Percentiles rank a stretch among this genome's conserved stretches.
These are phyloP conservation scores for Zophobas atratus DNA, from an alignment of 1,140 invertebrate genomes.

Conservation along the genomic window DNA sequence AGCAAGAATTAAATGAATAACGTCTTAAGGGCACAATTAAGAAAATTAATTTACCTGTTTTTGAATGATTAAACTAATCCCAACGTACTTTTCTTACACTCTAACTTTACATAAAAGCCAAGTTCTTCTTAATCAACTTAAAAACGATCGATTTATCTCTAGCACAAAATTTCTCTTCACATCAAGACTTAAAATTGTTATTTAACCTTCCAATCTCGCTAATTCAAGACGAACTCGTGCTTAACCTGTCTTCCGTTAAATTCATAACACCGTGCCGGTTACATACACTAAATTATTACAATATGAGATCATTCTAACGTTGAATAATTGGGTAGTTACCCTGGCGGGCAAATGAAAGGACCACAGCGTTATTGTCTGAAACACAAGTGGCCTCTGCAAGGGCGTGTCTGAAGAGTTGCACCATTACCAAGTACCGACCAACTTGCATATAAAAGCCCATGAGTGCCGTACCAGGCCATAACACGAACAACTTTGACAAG, in stretches of 20 bases:
- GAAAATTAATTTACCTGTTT: too few relatives aligned
- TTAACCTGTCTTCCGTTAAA: conserved; percentile 30
- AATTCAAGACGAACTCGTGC: conserved; percentile 26
- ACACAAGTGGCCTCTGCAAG: conserved; percentile 35
- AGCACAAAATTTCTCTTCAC: too few relatives aligned
- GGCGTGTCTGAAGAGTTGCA: conserved; percentile 41
- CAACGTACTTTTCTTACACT: too few relatives aligned
- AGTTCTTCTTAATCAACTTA: too few relatives aligned
- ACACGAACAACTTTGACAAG: conserved; percentile 19
- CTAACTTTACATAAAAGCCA: too few relatives aligned
- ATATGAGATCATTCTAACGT: conserved; percentile 40
- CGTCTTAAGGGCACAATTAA: too few relatives aligned
- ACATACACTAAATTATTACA: conserved; percentile 28
- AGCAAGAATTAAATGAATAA: too few relatives aligned
- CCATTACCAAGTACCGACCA: conserved; percentile 35
- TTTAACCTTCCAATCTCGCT: too few relatives aligned
- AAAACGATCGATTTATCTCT: too few relatives aligned
- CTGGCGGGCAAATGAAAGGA: conserved; percentile 42
- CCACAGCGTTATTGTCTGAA: conserved; percentile 37
- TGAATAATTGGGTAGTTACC: conserved; percentile 33
- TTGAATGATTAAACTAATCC: too few relatives aligned
- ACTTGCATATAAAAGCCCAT: conserved; percentile 31
- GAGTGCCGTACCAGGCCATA: conserved; percentile 21
- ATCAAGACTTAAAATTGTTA: too few relatives aligned
- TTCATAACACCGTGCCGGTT: conserved; percentile 17